Evolutionary conservation across 2,113 vertebrate species (phyloP).

Genomic region (Cynocephalus volans): DNA sequence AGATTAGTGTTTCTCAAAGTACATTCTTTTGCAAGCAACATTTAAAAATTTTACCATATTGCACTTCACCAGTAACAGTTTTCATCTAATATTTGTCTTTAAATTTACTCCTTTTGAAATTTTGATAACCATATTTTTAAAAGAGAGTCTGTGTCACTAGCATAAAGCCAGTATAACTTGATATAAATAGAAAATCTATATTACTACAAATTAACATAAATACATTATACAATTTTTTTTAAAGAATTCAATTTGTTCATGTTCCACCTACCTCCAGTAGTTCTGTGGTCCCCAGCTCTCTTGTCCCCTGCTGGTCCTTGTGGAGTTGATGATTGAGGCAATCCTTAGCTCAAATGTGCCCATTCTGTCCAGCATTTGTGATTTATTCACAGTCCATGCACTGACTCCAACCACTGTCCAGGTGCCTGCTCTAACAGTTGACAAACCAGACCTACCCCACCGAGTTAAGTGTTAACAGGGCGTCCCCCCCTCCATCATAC

Average conservation of each 20-base stretch:
- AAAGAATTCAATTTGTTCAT: background rate
- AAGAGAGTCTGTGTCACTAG: background rate
- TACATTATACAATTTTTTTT: background rate
- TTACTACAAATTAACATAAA: background rate
- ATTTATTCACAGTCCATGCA: background rate
- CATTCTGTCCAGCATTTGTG: background rate
- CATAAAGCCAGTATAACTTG: background rate
- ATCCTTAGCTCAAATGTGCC: background rate
- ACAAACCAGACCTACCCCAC: background rate
- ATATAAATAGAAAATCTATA: background rate
- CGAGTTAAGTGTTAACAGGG: background rate
- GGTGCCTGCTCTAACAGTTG: background rate
- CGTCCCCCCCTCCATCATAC: background rate
- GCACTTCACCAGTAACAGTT: background rate
- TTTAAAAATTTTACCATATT: background rate
- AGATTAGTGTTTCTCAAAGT: background rate
- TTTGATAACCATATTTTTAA: background rate
- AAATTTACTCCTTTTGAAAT: background rate
- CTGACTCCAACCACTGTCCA: no score
- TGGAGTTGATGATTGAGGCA: background rate
- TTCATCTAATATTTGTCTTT: constrained; percentile 15
- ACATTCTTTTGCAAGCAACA: background rate
- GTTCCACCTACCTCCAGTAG: background rate
- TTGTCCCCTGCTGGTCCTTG: background rate
- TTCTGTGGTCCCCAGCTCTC: background rate